Evolutionary conservation across 2,113 vertebrate species (phyloP).

Genomic region (Etheostoma spectabile): DNA sequence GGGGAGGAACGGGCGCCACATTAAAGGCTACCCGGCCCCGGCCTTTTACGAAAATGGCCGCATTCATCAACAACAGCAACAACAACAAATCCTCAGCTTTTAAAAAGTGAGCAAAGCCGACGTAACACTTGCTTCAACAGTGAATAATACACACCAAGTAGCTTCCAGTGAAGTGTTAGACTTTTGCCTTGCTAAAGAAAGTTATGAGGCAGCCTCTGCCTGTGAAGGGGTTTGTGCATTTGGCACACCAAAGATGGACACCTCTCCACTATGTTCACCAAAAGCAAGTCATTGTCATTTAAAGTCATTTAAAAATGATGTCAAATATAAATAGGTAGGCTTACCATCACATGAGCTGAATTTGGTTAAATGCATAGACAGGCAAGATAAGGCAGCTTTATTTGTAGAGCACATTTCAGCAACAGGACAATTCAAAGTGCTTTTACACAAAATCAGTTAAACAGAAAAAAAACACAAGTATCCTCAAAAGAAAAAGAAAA

Average conservation of each 20-base stretch:
- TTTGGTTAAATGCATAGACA: not conserved
- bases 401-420: no score
- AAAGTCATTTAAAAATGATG: no score
- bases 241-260: not conserved
- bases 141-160: not conserved
- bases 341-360: not conserved
- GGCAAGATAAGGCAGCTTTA: no score
- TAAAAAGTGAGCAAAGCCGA: not conserved
- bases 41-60: conserved; percentile 7
- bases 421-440: no score
- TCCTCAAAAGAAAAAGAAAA: no score
- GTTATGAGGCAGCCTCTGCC: no score
- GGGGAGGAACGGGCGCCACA: conserved; percentile 14
- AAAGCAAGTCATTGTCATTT: no score
- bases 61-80: not conserved
- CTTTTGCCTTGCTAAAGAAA: not conserved
- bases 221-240: not conserved
- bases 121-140: no score
- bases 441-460: no score
- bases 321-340: no score
- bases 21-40: not conserved
- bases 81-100: not conserved
- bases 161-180: not conserved
- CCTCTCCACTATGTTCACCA: not conserved
- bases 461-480: no score